These are phyloP conservation scores for Drosophila robusta DNA, from an alignment of 2,888 invertebrate genomes.

Conservation along the genomic window DNA sequence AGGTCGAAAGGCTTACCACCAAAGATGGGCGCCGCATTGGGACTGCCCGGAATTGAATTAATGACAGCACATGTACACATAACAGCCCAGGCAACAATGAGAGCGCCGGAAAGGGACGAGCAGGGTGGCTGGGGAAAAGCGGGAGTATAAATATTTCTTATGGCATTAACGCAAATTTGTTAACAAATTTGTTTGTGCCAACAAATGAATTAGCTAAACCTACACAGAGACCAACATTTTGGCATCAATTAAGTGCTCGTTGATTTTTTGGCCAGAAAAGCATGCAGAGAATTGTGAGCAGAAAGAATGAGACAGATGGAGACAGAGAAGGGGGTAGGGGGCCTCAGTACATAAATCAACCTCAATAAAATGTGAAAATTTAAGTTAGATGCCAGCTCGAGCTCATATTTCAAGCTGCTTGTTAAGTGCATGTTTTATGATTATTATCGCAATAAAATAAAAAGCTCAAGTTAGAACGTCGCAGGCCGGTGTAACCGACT, in stretches of 20 bases:
- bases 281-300: no score
- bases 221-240: constrained; percentile 31
- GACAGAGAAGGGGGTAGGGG: neutral
- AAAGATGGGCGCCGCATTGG: constrained; percentile 35
- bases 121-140: constrained; percentile 2
- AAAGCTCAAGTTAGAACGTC: neutral
- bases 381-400: constrained; percentile 61
- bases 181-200: constrained; percentile 81
- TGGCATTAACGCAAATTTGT: constrained; percentile 78
- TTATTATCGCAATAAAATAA: constrained; percentile 79
- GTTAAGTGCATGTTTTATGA: constrained; percentile 82
- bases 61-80: constrained; percentile 68
- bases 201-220: constrained; percentile 74
- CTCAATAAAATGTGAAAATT: constrained; percentile 76
- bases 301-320: neutral
- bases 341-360: constrained; percentile 64
- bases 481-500: no score
- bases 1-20: constrained; percentile 77
- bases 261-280: constrained; percentile 44
- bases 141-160: constrained; percentile 71
- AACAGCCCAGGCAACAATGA: constrained; percentile 10
- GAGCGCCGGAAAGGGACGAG: neutral
- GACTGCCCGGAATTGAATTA: constrained; percentile 71
- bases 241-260: constrained; percentile 69
- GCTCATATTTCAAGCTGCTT: constrained; percentile 80